Evolutionary conservation across 1,140 invertebrate genomes (phyloP).

Genomic region (Hycleus phaleratus): DNA sequence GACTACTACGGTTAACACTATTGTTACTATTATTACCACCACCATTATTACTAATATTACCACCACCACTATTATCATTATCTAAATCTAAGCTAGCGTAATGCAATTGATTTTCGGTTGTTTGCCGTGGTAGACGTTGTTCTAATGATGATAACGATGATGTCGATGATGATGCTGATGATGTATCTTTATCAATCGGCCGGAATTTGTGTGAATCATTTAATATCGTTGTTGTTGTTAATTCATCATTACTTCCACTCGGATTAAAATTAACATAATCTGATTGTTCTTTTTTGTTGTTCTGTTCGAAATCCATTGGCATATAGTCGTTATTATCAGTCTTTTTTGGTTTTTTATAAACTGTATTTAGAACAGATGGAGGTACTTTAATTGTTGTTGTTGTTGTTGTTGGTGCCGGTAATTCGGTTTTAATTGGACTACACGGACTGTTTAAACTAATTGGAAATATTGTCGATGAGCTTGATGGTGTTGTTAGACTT

Average conservation of each 20-base stretch:
- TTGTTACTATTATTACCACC: conserved; percentile 7
- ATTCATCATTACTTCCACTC: not conserved
- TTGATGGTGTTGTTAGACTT: conserved; percentile 45
- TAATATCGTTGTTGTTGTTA: not conserved
- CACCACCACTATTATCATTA: conserved; percentile 5
- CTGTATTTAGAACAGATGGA: conserved; percentile 23
- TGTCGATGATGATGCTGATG: not conserved
- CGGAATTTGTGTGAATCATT: not conserved
- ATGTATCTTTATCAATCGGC: not conserved
- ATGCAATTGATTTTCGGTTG: conserved; percentile 45
- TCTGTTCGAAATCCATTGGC: conserved; percentile 32
- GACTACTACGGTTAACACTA: conserved; percentile 7
- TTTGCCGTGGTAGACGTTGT: conserved; percentile 32
- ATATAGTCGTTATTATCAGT: conserved; percentile 28
- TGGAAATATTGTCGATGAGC: conserved; percentile 52
- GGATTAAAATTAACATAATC: conserved; percentile 39
- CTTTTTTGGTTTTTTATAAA: conserved; percentile 22
- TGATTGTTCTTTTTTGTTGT: conserved; percentile 8
- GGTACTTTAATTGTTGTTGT: conserved; percentile 26
- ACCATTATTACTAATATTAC: conserved; percentile 9
- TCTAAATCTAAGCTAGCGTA: conserved; percentile 62
- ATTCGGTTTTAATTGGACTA: conserved; percentile 38
- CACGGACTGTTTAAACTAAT: conserved; percentile 53
- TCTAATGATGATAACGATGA: not conserved
- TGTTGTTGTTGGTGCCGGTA: conserved; percentile 27